Evolutionary conservation across 2,888 invertebrate species (phyloP).

Genomic region (Pegoplata infirma): DNA sequence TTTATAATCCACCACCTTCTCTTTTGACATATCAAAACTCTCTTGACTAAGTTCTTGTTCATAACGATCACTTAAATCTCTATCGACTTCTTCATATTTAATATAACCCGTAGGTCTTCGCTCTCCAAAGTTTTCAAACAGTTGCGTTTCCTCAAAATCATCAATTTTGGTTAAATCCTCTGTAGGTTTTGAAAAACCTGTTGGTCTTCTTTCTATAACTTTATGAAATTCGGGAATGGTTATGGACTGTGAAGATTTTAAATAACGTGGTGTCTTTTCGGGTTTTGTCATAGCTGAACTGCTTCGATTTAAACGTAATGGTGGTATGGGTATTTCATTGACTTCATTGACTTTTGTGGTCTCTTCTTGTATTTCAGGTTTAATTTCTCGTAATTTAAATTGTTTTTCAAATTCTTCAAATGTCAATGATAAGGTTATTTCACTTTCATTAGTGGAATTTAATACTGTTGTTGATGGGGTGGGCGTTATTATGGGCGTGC

Average conservation of each 20-base stretch:
- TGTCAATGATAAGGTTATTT: constrained; percentile 66
- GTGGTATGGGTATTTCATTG: constrained; percentile 34
- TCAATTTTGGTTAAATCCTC: constrained; percentile 47
- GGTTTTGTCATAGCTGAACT: constrained; percentile 33
- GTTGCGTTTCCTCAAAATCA: constrained; percentile 38
- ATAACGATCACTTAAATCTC: constrained; percentile 42
- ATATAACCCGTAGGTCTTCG: constrained; percentile 68
- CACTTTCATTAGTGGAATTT: constrained; percentile 14
- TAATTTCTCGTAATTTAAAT: constrained; percentile 37
- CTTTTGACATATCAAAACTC: not conserved
- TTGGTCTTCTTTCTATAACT: constrained; percentile 46
- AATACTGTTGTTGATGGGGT: constrained; percentile 20
- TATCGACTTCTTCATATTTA: constrained; percentile 70
- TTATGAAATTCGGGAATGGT: constrained; percentile 43
- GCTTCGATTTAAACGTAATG: constrained; percentile 57
- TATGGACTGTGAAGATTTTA: constrained; percentile 31
- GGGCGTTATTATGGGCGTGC: constrained; percentile 12
- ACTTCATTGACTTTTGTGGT: not conserved
- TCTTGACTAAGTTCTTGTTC: constrained; percentile 24
- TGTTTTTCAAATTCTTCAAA: constrained; percentile 61
- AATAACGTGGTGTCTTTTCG: constrained; percentile 27
- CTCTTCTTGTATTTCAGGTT: not conserved
- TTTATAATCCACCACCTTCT: not conserved
- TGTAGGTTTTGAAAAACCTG: constrained; percentile 42
- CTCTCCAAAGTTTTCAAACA: constrained; percentile 54